Base-by-base conservation (phyloP, 2,888 invertebrate genomes). In the Harpalus rubripes region DNA sequence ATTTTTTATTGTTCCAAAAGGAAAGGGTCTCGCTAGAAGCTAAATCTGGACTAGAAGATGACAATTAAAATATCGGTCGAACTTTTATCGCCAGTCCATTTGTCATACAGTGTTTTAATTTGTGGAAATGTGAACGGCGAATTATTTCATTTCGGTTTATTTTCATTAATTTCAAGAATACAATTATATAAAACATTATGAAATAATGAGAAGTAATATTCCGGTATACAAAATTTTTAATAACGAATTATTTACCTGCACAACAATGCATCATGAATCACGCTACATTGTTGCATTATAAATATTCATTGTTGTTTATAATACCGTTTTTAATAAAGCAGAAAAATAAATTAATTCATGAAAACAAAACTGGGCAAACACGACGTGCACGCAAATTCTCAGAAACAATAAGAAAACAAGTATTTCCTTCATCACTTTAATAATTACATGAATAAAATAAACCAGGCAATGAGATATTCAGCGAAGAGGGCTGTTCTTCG, bases 371-470 rank as follows among this genome's bases (percentile, higher is more conserved):
- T 52, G 44, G 2, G 44, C 44, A 59, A 59, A 59, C 59, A 59
- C 15, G 15, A 59, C 5, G 7, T 16, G 59, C 26, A 63, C 63
- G 63, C 63, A 63, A 63, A 63, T 63, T 63, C 63, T 63, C 22
- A 22, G 63, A 63, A 63, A 63, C 22, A 63, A 63, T 18, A 63
- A 63, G 26, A 63, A 18, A 63, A 22, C 63, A 22, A 22, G 16
- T 22, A 26, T 18, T 63, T 63, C 63, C 63, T 63, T 63, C 26
- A 26, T 22, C 63, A 63, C 18, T 63, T 63, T 63, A 26, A 63
- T 63, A 63, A 63, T 63, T 63, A 22, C 63, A 63, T 7, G 63
- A 63, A 63, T 63, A 63, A 63, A 26, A 63, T 63, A 63, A 63
- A 63, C 26, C 7, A 63, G 26, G 5, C 15, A 59, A 3, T 59